Evolutionary conservation across 30 jellyfish, hydroid and myxozoan genomes (phyloP).

Genomic region (Turritopsis rubra): DNA sequence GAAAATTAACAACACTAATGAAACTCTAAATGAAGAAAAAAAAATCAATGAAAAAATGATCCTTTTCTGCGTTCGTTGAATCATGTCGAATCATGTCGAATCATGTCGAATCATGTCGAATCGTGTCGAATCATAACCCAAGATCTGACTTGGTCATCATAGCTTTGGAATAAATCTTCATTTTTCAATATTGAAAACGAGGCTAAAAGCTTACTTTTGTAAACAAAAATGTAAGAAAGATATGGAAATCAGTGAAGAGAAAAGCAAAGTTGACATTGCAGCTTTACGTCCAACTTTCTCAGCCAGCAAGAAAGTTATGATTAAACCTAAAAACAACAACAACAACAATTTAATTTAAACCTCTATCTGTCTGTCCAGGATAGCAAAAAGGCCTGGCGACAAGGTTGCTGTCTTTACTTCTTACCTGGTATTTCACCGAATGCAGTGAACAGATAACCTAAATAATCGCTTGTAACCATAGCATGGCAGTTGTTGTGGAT

Average conservation of each 20-base stretch:
- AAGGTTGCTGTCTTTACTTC: no score
- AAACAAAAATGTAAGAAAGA: slow-evolving; percentile 23
- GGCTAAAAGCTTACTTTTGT: slow-evolving; percentile 8
- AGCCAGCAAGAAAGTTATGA: slow-evolving; percentile 25
- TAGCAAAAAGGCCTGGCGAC: no score
- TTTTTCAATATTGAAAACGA: not conserved
- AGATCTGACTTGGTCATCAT: no score
- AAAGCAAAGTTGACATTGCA: slow-evolving; percentile 21
- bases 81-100: no score
- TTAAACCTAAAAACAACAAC: slow-evolving; percentile 25
- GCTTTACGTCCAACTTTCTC: slow-evolving; percentile 30
- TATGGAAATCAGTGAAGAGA: slow-evolving; percentile 13
- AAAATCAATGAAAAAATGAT: no score
- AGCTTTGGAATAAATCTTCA: no score
- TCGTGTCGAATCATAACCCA: no score
- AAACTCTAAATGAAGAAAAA: slow-evolving; percentile 5
- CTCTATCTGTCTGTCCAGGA: no score
- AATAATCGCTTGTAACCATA: slow-evolving; percentile 4
- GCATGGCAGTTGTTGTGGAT: not conserved
- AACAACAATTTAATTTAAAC: not conserved
- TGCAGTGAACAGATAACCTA: slow-evolving; percentile 29
- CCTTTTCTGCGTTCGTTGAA: no score
- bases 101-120: no score
- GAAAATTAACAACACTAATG: slow-evolving; percentile 7
- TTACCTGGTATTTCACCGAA: slow-evolving; percentile 46